Percentiles rank a stretch among this genome's conserved stretches.
phyloP scores from a whole-genome alignment of 2,888 invertebrate species.

The Aleiodes alternator region DNA sequence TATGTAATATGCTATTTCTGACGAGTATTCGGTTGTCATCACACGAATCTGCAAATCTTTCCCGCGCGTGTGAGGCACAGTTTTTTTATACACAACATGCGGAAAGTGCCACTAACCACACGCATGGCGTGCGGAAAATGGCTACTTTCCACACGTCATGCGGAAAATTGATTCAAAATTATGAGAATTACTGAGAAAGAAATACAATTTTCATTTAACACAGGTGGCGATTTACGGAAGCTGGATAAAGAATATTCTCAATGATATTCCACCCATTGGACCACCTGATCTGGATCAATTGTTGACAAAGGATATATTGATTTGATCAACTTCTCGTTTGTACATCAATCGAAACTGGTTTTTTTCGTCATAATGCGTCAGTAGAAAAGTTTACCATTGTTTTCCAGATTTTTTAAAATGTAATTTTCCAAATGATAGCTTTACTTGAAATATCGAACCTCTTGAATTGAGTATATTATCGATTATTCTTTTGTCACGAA shows the following conservation, averaged over 20 bases:
- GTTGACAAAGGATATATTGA: slow-evolving; percentile 57
- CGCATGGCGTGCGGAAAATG: too few species aligned
- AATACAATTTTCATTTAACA: slow-evolving; percentile 22
- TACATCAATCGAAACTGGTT: background rate
- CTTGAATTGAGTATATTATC: slow-evolving; percentile 19
- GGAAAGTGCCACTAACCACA: too few species aligned
- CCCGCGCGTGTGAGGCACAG: too few species aligned
- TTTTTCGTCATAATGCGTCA: background rate
- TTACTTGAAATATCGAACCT: slow-evolving; percentile 36
- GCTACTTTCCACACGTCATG: too few species aligned
- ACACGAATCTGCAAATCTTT: too few species aligned
- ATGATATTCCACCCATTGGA: slow-evolving; percentile 55
- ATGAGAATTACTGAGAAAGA: background rate
- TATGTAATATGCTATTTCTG: too few species aligned
- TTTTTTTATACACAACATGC: too few species aligned
- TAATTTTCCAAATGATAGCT: slow-evolving; percentile 5
- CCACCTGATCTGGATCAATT: slow-evolving; percentile 49
- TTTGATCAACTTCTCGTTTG: background rate
- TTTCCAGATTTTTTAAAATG: too few species aligned
- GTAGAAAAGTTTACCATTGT: too few species aligned
- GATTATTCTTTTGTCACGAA: too few species aligned
- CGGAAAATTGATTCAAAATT: background rate
- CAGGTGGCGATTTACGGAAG: slow-evolving; percentile 60
- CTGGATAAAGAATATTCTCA: slow-evolving; percentile 61
- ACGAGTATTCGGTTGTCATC: too few species aligned